A percentile compares a stretch with the other conserved stretches of the same genome.
These are phyloP conservation scores for Ispidina picta DNA, from an alignment of 2,797 vertebrate species.

Conservation along the genomic window DNA sequence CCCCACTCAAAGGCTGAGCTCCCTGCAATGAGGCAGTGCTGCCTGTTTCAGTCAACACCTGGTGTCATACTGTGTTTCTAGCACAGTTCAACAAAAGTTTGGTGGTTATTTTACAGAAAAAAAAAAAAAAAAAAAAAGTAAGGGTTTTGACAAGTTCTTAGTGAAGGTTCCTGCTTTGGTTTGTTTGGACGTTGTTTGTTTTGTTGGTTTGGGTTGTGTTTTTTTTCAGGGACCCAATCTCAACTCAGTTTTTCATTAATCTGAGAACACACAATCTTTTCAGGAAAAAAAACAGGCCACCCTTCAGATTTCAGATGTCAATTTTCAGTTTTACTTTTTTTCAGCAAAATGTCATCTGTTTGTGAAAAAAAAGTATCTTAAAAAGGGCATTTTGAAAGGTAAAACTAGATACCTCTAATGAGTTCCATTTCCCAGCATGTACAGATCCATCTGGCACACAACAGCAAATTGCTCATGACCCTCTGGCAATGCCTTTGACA, in stretches of 20 bases:
- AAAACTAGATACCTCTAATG: background rate
- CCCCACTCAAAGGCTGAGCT: background rate
- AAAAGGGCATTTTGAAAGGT: background rate
- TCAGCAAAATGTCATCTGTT: background rate
- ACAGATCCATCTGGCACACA: background rate
- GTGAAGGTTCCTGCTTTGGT: background rate
- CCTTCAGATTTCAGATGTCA: background rate
- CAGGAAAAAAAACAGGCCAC: background rate
- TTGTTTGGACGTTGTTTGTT: too few relatives aligned
- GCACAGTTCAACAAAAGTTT: background rate
- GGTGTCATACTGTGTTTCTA: accelerated
- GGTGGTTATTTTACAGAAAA: background rate
- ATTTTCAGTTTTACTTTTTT: background rate
- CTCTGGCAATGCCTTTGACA: background rate
- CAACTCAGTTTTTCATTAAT: background rate
- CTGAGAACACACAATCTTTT: background rate
- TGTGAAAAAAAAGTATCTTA: background rate
- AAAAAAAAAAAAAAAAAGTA: background rate
- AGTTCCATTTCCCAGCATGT: background rate
- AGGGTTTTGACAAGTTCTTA: background rate
- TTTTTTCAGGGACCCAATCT: background rate
- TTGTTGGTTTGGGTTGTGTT: background rate
- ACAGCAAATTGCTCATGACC: background rate
- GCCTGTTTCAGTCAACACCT: too few relatives aligned
- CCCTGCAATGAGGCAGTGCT: background rate